Evolutionary conservation across 2,113 vertebrate species (phyloP), one percentile per base, ranked within the genome.

Genomic region (Carassius gibelio): DNA sequence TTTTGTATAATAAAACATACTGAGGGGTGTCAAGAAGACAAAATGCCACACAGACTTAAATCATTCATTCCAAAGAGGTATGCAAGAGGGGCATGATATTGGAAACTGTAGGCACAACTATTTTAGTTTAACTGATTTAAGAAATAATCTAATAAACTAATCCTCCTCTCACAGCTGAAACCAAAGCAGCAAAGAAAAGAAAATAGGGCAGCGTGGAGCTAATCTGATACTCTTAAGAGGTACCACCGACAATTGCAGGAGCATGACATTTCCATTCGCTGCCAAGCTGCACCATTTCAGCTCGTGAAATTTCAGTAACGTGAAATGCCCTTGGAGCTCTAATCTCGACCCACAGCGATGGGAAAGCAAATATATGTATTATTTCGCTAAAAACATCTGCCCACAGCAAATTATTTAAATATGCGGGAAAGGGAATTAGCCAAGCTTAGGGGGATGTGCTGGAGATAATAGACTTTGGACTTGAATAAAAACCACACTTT

Each of bases 271-370:
- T 68, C 26, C 61, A 50, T 19, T 75, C 71, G 2, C 62, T 8
- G 64, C 77, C 69, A 74, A 76, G 26, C 69, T 45, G 21, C 45
- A 26, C 2, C n/a, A 4, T 26, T 75, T 82, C 45, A 74, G 75
- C 77, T 59, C 48, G n/a, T n/a, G n/a, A n/a, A n/a, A n/a, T n/a
- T n/a, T 38, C 50, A 78, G 66, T 61, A 15, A 75, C 30, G n/a
- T 61, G 15, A 66, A 82, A 79, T 38, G 19, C 50, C 52, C 48
- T 3, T 64, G 3, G 38, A 50, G 36, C 45, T 26, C 17, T 13
- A 69, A 62, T 81, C 71, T 77, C 30, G 14, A 50, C n/a, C 59
- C 61, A 81, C 86, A 89, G 88, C 89, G 87, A 88, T 87, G 90
- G 89, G 88, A 91, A 84, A 84, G 64, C n/a, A 78, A 86, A 87